Conservation (phyloP, 2,888 invertebrate species). For the Epinotia nisella region DNA sequence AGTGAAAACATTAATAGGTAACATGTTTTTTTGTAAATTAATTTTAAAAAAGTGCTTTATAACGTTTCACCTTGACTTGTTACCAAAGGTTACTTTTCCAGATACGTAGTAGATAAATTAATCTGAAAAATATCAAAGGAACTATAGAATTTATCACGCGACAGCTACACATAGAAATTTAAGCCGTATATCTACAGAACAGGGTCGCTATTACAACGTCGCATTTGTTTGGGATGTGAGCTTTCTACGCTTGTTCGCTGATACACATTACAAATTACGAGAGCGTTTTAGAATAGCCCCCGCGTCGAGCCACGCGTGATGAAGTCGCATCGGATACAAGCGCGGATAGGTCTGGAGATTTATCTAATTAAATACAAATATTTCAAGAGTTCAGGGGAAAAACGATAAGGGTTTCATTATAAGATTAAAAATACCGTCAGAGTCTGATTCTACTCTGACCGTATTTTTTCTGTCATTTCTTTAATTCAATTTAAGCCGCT, state of each 20-base stretch:
- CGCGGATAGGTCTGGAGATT: neutral
- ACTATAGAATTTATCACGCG: neutral
- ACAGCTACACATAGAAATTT: neutral
- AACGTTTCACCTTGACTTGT: too few species aligned
- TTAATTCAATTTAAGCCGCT: too few species aligned
- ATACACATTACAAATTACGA: constrained; percentile 10
- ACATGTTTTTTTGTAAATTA: too few species aligned
- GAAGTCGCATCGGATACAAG: neutral
- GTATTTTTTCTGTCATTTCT: too few species aligned
- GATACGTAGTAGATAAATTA: neutral
- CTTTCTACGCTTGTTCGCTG: neutral
- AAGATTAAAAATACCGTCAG: too few species aligned
- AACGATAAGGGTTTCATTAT: too few species aligned
- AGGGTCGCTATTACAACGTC: neutral
- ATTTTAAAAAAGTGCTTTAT: too few species aligned
- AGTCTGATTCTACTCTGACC: too few species aligned
- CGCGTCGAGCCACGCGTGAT: neutral
- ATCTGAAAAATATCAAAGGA: neutral
- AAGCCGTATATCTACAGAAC: neutral
- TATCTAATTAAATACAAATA: neutral
- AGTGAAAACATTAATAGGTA: too few species aligned
- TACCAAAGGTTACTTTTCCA: neutral
- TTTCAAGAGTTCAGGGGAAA: neutral
- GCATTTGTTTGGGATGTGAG: neutral
- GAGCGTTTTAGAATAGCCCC: constrained; percentile 22